phyloP scores from a whole-genome alignment of 2,797 vertebrate species.

The Echiichthys vipera region DNA sequence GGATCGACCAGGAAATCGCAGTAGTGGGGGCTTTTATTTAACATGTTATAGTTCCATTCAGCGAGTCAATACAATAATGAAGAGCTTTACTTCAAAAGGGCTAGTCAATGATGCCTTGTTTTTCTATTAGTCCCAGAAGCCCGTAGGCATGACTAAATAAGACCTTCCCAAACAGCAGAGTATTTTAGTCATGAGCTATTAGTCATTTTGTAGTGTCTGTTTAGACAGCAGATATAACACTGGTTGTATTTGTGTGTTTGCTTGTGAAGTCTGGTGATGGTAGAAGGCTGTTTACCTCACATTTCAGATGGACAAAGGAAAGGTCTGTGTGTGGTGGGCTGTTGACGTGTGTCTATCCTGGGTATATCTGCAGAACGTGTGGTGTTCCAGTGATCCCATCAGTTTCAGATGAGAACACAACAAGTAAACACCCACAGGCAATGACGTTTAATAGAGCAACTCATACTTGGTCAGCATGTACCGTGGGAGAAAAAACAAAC shows the following conservation, averaged over 20 bases:
- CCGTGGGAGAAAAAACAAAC: no score
- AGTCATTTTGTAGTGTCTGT: slow-evolving; percentile 37
- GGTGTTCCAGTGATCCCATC: neutral
- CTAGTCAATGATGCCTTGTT: slow-evolving; percentile 40
- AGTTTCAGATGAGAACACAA: neutral
- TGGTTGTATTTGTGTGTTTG: slow-evolving; percentile 5
- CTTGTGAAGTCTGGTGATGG: slow-evolving; percentile 11
- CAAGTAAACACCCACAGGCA: slow-evolving; percentile 8
- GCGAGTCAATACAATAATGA: slow-evolving; percentile 22
- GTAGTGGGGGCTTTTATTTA: no score
- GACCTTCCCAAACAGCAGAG: slow-evolving; percentile 20
- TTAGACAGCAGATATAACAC: neutral
- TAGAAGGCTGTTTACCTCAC: slow-evolving; percentile 11
- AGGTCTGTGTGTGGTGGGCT: slow-evolving; percentile 14
- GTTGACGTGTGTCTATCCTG: neutral
- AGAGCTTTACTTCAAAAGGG: slow-evolving; percentile 27
- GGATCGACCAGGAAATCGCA: no score
- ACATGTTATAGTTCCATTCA: slow-evolving; percentile 35
- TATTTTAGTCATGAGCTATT: neutral
- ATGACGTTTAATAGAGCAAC: neutral
- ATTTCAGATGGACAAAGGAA: slow-evolving; percentile 8
- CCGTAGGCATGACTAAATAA: slow-evolving; percentile 21
- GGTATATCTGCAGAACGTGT: neutral
- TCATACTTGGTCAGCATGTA: no score
- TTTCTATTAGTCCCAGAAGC: slow-evolving; percentile 24